These are phyloP conservation scores for Ascidia mentula DNA, from an alignment of 23 tunicate species.

Conservation along the genomic window DNA sequence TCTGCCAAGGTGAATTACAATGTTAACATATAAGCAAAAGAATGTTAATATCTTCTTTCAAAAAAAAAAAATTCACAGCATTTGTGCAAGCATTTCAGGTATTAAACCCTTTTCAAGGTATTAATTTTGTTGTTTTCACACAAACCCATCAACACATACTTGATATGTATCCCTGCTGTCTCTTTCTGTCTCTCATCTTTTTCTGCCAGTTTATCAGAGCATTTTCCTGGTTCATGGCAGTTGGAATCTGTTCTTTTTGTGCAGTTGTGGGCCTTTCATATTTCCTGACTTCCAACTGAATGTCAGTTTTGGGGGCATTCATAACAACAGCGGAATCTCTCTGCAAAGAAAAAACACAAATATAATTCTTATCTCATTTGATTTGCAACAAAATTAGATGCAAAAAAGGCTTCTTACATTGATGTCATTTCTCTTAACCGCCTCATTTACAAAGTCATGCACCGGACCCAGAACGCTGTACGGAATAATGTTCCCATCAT, in stretches of 20 bases:
- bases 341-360: slow-evolving; percentile 14
- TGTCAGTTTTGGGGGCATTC: slow-evolving; percentile 7
- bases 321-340: slow-evolving; percentile 69
- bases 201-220: slow-evolving; percentile 80
- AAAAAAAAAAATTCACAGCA: no score
- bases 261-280: slow-evolving; percentile 27
- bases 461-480: slow-evolving; percentile 82
- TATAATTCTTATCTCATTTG: not conserved
- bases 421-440: slow-evolving; percentile 44
- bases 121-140: no score
- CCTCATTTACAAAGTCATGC: slow-evolving; percentile 73
- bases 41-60: no score
- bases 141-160: slow-evolving; percentile 42
- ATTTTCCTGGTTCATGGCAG: slow-evolving; percentile 71
- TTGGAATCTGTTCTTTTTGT: slow-evolving; percentile 30
- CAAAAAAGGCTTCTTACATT: slow-evolving; percentile 22
- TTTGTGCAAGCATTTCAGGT: no score
- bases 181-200: slow-evolving; percentile 80
- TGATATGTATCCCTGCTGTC: slow-evolving; percentile 88
- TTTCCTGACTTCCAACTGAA: slow-evolving; percentile 35
- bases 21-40: no score
- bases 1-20: slow-evolving; percentile 24
- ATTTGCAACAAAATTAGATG: not conserved
- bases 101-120: no score
- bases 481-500: slow-evolving; percentile 58